A percentile compares a stretch with the other conserved stretches of the same genome.
phyloP scores from a whole-genome alignment of 2,113 vertebrate genomes.

The Polypterus bichir region DNA sequence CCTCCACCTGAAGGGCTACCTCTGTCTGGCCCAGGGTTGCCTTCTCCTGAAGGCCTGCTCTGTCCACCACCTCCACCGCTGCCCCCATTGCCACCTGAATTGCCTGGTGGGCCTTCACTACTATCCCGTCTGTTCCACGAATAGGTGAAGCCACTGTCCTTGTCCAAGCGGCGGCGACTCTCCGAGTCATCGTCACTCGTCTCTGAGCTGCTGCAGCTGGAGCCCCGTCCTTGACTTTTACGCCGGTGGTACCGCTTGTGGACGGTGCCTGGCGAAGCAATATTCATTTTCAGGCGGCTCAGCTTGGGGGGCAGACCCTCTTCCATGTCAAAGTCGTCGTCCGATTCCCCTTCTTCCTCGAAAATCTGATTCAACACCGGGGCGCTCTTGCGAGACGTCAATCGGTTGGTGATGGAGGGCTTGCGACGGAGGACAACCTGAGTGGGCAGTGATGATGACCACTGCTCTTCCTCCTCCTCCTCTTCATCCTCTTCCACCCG shows the following conservation, averaged over 20 bases:
- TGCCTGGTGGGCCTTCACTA: constrained; percentile 82
- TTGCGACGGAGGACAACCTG: constrained; percentile 85
- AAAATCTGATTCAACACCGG: constrained; percentile 96
- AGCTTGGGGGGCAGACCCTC: constrained; percentile 88
- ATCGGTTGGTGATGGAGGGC: constrained; percentile 84
- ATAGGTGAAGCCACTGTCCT: constrained; percentile 74
- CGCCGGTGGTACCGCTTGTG: constrained; percentile 83
- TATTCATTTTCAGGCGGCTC: constrained; percentile 88
- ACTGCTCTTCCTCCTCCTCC: constrained; percentile 85
- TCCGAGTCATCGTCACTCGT: constrained; percentile 92
- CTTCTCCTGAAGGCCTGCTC: constrained; percentile 57
- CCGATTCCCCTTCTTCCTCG: constrained; percentile 89
- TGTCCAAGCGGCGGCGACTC: constrained; percentile 75
- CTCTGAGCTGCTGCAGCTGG: constrained; percentile 91
- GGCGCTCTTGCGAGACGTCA: constrained; percentile 84
- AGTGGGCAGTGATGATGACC: constrained; percentile 58
- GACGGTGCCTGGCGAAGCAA: constrained; percentile 71
- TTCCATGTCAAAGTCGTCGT: constrained; percentile 87
- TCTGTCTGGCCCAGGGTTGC: constrained; percentile 53
- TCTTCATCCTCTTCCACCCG: constrained; percentile 89
- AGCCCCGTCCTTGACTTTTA: constrained; percentile 88
- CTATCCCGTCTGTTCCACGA: constrained; percentile 83
- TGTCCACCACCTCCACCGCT: constrained; percentile 59
- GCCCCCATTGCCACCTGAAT: constrained; percentile 55
- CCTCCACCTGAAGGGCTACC: constrained; percentile 51